These are phyloP conservation scores for Psettodes erumei DNA, from an alignment of 2,113 vertebrate species.

Conservation along the genomic window DNA sequence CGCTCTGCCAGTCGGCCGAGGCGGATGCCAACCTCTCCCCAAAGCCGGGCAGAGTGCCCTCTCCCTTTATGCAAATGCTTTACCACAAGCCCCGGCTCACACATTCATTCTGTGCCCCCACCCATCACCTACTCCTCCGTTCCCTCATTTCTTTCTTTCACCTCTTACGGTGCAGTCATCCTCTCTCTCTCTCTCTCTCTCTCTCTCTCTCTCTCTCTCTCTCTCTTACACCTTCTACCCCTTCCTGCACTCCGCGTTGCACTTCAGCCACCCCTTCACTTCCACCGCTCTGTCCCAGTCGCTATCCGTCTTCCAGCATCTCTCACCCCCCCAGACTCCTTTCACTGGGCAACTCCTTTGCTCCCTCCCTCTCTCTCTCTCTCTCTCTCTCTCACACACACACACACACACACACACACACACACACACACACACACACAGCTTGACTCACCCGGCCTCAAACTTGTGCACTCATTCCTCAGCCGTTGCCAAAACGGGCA, in stretches of 20 bases:
- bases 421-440: no score
- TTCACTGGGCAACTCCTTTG: constrained; percentile 49
- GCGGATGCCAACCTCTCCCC: constrained; percentile 83
- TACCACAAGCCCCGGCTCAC: constrained; percentile 69
- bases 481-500: constrained; percentile 60
- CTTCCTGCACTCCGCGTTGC: constrained; percentile 42
- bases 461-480: constrained; percentile 68
- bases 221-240: constrained; percentile 32
- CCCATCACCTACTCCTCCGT: constrained; percentile 50
- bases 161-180: constrained; percentile 41
- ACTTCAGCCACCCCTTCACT: constrained; percentile 34
- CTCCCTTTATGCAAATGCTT: constrained; percentile 84
- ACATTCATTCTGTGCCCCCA: constrained; percentile 68
- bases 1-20: constrained; percentile 78
- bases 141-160: constrained; percentile 60
- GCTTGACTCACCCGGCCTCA: constrained; percentile 59
- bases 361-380: constrained; percentile 26
- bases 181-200: constrained; percentile 19
- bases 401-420: no score
- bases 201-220: constrained; percentile 36
- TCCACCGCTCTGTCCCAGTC: constrained; percentile 26
- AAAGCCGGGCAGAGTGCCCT: constrained; percentile 82
- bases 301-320: constrained; percentile 51
- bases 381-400: no score
- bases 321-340: constrained; percentile 37